Evolutionary conservation across 2,888 invertebrate genomes (phyloP).

Genomic region (Caenorhabditis plicata): DNA sequence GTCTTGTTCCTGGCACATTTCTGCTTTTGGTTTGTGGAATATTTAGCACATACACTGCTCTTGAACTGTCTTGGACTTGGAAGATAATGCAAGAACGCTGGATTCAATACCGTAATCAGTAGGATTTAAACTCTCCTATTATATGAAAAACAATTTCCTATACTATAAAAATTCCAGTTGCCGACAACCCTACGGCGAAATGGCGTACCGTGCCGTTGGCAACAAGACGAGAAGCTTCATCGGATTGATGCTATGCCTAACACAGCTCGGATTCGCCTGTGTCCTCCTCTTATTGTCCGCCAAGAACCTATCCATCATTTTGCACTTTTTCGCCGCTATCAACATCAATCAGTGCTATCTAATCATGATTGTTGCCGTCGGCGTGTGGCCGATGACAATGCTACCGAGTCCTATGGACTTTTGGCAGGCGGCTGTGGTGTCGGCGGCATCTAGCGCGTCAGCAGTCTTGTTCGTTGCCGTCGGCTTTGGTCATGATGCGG

Average conservation of each 20-base stretch:
- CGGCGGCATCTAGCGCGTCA: slow-evolving; percentile 34
- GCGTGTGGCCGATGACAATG: slow-evolving; percentile 42
- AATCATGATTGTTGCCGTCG: slow-evolving; percentile 32
- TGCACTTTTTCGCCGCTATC: slow-evolving; percentile 38
- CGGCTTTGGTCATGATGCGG: slow-evolving; percentile 35
- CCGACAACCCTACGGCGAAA: slow-evolving; percentile 40
- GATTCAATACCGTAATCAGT: slow-evolving; percentile 34
- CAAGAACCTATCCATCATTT: slow-evolving; percentile 38
- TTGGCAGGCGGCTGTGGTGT: slow-evolving; percentile 43
- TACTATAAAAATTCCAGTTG: no score
- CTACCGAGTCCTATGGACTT: slow-evolving; percentile 44
- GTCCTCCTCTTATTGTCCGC: slow-evolving; percentile 37
- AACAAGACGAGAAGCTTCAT: slow-evolving; percentile 27
- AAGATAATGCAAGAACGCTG: slow-evolving; percentile 41
- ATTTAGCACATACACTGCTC: slow-evolving; percentile 28
- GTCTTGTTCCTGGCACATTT: slow-evolving; percentile 24
- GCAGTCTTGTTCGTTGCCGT: slow-evolving; percentile 32
- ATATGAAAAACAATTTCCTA: background rate
- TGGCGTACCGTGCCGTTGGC: slow-evolving; percentile 39
- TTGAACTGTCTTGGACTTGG: slow-evolving; percentile 35
- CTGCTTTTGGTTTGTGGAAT: slow-evolving; percentile 22
- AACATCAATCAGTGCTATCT: slow-evolving; percentile 38
- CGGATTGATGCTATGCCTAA: slow-evolving; percentile 30
- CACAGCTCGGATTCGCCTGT: slow-evolving; percentile 39
- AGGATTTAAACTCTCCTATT: background rate